A percentile compares a stretch with the other conserved stretches of the same genome.
These are phyloP conservation scores for Cottoperca gobio DNA, from an alignment of 2,797 vertebrate genomes.

Conservation along the genomic window DNA sequence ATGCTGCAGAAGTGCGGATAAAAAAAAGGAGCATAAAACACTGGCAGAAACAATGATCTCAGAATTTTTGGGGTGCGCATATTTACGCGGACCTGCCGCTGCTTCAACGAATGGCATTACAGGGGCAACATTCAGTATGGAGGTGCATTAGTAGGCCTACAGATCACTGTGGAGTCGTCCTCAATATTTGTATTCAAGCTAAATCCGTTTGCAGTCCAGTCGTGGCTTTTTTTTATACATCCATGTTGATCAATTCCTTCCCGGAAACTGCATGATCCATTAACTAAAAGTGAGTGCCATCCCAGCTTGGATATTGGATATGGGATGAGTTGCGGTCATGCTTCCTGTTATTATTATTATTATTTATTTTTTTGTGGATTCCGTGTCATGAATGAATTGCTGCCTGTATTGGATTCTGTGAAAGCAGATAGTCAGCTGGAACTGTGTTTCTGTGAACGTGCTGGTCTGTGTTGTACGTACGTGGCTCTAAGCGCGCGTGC, in stretches of 20 bases:
- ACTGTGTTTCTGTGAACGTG: slow-evolving; percentile 32
- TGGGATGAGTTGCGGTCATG: slow-evolving; percentile 16
- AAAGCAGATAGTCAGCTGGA: slow-evolving; percentile 35
- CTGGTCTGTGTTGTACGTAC: slow-evolving; percentile 22
- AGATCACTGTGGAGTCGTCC: slow-evolving; percentile 31
- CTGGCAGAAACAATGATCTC: slow-evolving; percentile 27
- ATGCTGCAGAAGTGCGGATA: slow-evolving; percentile 68
- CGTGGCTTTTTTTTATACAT: slow-evolving; percentile 21
- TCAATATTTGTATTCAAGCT: slow-evolving; percentile 50
- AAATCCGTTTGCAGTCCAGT: slow-evolving; percentile 35
- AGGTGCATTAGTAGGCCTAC: slow-evolving; percentile 55
- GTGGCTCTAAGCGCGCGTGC: slow-evolving; percentile 27
- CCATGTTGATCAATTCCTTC: slow-evolving; percentile 38
- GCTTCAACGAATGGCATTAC: slow-evolving; percentile 29
- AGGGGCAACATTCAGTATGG: slow-evolving; percentile 33
- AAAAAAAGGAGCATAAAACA: slow-evolving; percentile 33
- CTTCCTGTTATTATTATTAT: slow-evolving; percentile 33
- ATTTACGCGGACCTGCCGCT: slow-evolving; percentile 47
- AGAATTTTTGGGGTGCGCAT: slow-evolving; percentile 32
- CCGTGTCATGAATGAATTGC: slow-evolving; percentile 13
- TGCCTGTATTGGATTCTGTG: slow-evolving; percentile 41
- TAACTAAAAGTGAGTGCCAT: slow-evolving; percentile 49
- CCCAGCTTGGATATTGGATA: slow-evolving; percentile 9
- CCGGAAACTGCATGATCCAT: slow-evolving; percentile 44
- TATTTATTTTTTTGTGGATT: not conserved